Base-by-base conservation (phyloP, 2,888 invertebrate species). In the Diloba caeruleocephala region DNA sequence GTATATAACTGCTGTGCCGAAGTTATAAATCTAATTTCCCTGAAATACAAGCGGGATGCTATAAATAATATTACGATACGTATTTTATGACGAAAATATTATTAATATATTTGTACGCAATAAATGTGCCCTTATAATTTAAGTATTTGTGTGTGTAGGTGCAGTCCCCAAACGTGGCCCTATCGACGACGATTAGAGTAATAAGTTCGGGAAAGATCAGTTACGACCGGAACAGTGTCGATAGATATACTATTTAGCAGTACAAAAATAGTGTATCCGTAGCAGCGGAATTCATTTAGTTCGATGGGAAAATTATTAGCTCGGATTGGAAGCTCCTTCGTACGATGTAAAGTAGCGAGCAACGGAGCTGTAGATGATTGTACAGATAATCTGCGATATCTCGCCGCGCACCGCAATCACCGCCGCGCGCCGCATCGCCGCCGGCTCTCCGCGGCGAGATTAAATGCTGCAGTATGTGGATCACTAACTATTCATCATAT, bases 1-100 rank as follows among this genome's bases (percentile, higher is more conserved):
- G 9, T 48, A 42, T 33, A 25, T 13, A 19, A 38, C 32, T 62
- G 28, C 17, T 50, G 57, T 46, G 15, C 13, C 23, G 19, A 57
- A 64, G 64, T 58, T 60, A 28, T 59, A 31, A 64, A 49, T 42
- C 25, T 32, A 42, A 34, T 49, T 60, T 15, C 41, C 21, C 6
- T 15, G 13, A 61, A 9, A 38, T 29, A 37, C 25, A 52, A 60
- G 14, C 43, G 42, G 28, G 21, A 19, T 39, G 29, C 19, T 39
- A 39, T 31, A 50, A 49, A 28, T 36, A 60, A 48, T 28, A 38
- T 19, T 49, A 26, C 41, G 21, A 14, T 29, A 56, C 25, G 57
- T 46, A 31, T 17, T 31, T 39, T 19, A 32, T 31, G 9, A 32
- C 32, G n/a, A 26, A 26, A 10, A 26, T 29, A 28, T 13, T 23